Base-by-base conservation (phyloP, 2,113 vertebrate genomes). In the Pagrus major region DNA sequence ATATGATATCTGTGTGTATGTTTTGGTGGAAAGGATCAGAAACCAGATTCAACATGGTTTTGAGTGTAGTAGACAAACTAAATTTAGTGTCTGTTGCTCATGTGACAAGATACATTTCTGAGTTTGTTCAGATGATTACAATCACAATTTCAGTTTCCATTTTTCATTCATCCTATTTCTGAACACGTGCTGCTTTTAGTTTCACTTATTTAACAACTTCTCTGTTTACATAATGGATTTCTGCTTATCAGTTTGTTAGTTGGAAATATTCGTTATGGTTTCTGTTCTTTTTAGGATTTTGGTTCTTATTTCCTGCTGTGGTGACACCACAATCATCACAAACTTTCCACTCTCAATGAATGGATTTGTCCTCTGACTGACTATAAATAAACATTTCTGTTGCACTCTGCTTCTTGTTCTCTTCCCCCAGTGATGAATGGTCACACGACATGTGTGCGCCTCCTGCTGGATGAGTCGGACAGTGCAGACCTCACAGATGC, bases 401-500 rank as follows among this genome's bases (percentile, higher is more conserved):
- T 14, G 0, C 52, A 15, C 15, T 35, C 25, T 72, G 33, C 29
- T 14, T 74, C 18, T 55, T 1, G 29, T 12, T 14, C 16, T 35
- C 54, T 4, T 3, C 41, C 31, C 44, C 9, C 58, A 99, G 98
- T 97, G 68, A 97, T 98, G 92, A 98, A 99, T 23, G 98, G 98
- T 27, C 98, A 99, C 41, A 98, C 96, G 3, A 94, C 96, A 12
- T 99, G 98, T 83, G 93, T 98, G 84, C 95, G 96, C 76, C 91
- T 98, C 78, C 95, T 99, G 91, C 93, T 99, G 88, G 98, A 99
- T 80, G 96, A 96, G 35, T 86, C 96, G 11, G 97, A 98, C 70
- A 94, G 94, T 81, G 93, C 95, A 8, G 96, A 96, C 52, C 88
- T 95, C 0, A 93, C 96, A 7, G 96, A 99, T 0, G 93, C 96